These are phyloP conservation scores for Luperina nickerlii DNA, from an alignment of 2,888 invertebrate species.

Conservation along the genomic window DNA sequence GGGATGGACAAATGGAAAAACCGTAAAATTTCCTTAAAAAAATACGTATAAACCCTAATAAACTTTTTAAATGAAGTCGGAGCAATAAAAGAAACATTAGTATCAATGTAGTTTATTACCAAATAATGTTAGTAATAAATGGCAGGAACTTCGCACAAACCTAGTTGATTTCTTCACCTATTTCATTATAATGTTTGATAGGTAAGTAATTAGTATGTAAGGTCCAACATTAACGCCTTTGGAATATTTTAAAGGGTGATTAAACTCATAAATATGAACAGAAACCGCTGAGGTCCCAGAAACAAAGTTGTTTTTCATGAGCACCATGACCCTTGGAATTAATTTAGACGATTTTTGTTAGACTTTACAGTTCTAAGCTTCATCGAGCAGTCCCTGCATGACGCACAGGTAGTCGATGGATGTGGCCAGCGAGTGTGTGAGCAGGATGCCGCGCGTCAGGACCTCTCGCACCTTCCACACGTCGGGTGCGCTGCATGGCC, in stretches of 20 bases:
- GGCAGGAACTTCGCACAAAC: neutral
- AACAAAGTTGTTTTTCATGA: conserved; percentile 1
- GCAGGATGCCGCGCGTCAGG: conserved; percentile 83
- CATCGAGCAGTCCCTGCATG: conserved; percentile 87
- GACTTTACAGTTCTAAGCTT: conserved; percentile 66
- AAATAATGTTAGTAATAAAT: conserved; percentile 1
- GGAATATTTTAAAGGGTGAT: conserved; percentile 16
- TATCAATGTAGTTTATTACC: conserved; percentile 32
- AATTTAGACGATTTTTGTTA: neutral
- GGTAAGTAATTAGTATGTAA: neutral
- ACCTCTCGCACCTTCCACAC: conserved; percentile 86
- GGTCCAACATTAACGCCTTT: neutral
- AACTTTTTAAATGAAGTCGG: neutral
- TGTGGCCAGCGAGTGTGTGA: conserved; percentile 86
- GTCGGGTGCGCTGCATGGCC: conserved; percentile 71
- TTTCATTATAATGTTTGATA: conserved; percentile 37
- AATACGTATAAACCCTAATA: neutral
- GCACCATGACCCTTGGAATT: neutral
- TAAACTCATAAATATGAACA: conserved; percentile 16
- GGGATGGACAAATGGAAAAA: neutral
- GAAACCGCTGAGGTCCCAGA: neutral
- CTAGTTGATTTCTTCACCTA: conserved; percentile 32
- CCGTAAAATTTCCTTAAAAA: neutral
- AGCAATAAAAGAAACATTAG: conserved; percentile 9
- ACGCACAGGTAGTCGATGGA: conserved; percentile 88